Evolutionary conservation across 2,888 invertebrate species (phyloP), one percentile per base, ranked within the genome.

Genomic region (Dromius quadrimaculatus): DNA sequence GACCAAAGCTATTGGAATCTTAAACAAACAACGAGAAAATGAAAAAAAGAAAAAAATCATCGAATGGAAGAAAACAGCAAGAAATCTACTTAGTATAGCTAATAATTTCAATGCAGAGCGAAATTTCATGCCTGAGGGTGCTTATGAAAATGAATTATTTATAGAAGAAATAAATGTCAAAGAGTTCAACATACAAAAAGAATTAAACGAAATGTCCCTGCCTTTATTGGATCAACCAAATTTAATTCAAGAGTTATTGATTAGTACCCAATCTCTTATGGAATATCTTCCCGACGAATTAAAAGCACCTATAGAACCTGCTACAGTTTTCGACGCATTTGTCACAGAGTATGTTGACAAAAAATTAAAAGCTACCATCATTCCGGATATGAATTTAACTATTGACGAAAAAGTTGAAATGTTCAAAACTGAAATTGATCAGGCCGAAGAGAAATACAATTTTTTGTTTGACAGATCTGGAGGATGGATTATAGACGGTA

Each of bases 401-500:
- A 73, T 76, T 28, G 84, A 84, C 71, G 85, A 87, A 75, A 70
- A 85, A 64, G 79, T 83, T 72, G 79, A 81, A 71, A 81, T 84
- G 77, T 76, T 88, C 15, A 75, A 77, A 5, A 80, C 77, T 34
- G 75, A 78, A 5, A 79, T 88, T 59, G 77, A 76, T 73, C 74
- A 75, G 41, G 78, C 84, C 38, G 86, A 87, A 74, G 76, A 77
- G 20, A 74, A 80, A 72, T 76, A 78, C 71, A 73, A 78, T 74
- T 73, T 79, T 75, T 65, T 76, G 65, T 78, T 81, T 62, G 76
- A 79, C 70, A 84, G 72, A 20, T 72, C 69, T 76, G 85, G 85
- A 15, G 87, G 87, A 74, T 90, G 86, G 84, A 84, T 90, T 72
- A 80, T 90, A 63, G 89, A 89, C 76, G 88, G 85, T 0, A 85